Evolutionary conservation across 2,113 vertebrate genomes (phyloP).

Genomic region (Perca fluviatilis): DNA sequence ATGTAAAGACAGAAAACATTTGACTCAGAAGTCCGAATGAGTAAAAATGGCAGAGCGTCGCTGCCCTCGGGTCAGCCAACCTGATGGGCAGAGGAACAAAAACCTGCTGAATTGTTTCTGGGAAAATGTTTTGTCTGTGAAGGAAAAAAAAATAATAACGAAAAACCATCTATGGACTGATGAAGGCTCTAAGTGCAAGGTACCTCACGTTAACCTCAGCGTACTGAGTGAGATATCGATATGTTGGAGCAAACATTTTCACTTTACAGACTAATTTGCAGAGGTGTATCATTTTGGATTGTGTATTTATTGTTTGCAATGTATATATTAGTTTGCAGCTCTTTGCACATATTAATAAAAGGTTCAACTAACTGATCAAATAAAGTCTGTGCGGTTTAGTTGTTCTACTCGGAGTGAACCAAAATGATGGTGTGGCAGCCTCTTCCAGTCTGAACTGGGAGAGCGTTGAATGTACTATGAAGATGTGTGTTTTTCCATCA

Average conservation of each 20-base stretch:
- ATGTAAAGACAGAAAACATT: slow-evolving; percentile 18
- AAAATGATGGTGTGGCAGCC: slow-evolving; percentile 71
- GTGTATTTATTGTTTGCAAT: slow-evolving; percentile 88
- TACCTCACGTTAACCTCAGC: slow-evolving; percentile 38
- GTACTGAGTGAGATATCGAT: slow-evolving; percentile 2
- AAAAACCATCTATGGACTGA: slow-evolving; percentile 62
- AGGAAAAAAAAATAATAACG: background rate
- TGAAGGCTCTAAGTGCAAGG: slow-evolving; percentile 27
- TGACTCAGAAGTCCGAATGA: slow-evolving; percentile 14
- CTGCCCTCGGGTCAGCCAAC: slow-evolving; percentile 83
- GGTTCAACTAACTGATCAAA: slow-evolving; percentile 82
- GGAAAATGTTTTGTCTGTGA: slow-evolving; percentile 17
- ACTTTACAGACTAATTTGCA: slow-evolving; percentile 84
- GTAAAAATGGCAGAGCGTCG: background rate
- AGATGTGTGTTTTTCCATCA: slow-evolving; percentile 63
- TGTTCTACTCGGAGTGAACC: slow-evolving; percentile 76
- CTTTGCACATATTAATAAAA: slow-evolving; percentile 89
- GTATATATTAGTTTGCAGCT: slow-evolving; percentile 91
- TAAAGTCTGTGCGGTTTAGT: slow-evolving; percentile 79
- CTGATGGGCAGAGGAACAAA: slow-evolving; percentile 59
- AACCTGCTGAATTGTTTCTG: slow-evolving; percentile 31
- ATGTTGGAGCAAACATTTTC: slow-evolving; percentile 89
- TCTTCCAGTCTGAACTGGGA: slow-evolving; percentile 46
- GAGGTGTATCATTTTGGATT: slow-evolving; percentile 83
- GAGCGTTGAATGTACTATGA: slow-evolving; percentile 82